Base-by-base conservation (phyloP, 2,888 invertebrate genomes). In the Lasioglossum lativentre region DNA sequence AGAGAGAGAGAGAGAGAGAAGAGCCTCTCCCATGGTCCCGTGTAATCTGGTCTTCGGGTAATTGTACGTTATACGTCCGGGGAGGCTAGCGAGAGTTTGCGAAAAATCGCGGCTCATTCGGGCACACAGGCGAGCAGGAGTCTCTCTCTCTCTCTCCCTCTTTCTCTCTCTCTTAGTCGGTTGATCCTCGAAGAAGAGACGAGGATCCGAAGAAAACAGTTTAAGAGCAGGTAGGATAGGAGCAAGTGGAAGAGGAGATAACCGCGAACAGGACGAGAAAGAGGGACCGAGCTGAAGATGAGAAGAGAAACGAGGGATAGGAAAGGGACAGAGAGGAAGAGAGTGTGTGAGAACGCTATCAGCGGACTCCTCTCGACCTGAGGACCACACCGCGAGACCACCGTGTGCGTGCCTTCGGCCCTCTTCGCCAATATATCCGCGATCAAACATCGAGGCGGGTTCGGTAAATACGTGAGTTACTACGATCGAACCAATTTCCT, bases 301-400 rank as follows among this genome's bases (percentile, higher is more conserved):
- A 30, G 59, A 56, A n/a, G 30, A 40, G 76, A 75, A 75, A 73
- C 70, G 79, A 73, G 75, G 78, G 73, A 63, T 6, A 30, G 63
- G 56, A 56, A 56, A 63, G 63, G 16, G 30, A 30, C 30, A 30
- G 63, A 63, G 78, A 78, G 66, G 75, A 78, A 74, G 75, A 75
- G 78, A 78, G 89, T 91, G 91, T 91, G 91, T 90, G 91, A 91
- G 90, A 88, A 91, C 86, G 91, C 91, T 92, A 92, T 92, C 92
- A 91, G 89, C 91, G 84, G 90, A 90, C 89, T 91, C 89, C 80
- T 89, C 92, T 90, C 92, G 92, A 90, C 90, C 91, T 80, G 91
- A 86, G 93, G 95, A 95, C 95, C 95, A 95, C 95, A 94, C 95
- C 92, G 94, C 91, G 94, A 93, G 94, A 94, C 94, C 94, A 94